Percentiles rank a stretch among this genome's conserved stretches.
These are phyloP conservation scores for Ginglymostoma cirratum DNA, from an alignment of 2,113 vertebrate genomes.

Conservation along the genomic window DNA sequence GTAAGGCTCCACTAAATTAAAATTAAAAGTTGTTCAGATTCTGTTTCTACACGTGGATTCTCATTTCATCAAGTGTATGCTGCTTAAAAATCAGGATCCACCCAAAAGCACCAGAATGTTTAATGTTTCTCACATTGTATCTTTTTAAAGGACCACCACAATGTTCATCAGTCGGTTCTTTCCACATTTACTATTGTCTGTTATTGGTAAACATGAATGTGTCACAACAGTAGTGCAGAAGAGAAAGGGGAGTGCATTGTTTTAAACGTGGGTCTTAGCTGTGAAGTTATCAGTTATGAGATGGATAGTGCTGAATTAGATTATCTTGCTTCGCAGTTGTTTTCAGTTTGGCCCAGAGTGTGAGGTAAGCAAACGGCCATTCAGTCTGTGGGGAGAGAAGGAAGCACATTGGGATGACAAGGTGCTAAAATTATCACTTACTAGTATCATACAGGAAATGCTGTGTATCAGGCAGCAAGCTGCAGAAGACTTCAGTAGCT, in stretches of 20 bases:
- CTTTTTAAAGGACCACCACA: slow-evolving; percentile 1
- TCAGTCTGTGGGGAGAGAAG: background rate
- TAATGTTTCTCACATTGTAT: background rate
- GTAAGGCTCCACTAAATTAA: background rate
- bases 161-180: background rate
- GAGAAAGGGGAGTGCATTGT: background rate
- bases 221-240: background rate
- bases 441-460: slow-evolving; percentile 27
- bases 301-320: background rate
- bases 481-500: background rate
- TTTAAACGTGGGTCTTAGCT: background rate
- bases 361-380: slow-evolving; percentile 17
- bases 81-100: background rate
- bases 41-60: background rate
- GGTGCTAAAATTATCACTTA: slow-evolving; percentile 11
- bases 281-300: background rate
- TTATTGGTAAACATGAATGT: background rate
- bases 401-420: background rate
- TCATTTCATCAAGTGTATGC: background rate
- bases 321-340: background rate
- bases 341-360: background rate
- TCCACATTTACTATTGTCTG: background rate
- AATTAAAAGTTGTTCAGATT: background rate
- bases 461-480: background rate
- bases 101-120: background rate